Percentiles rank a stretch among this genome's conserved stretches.
Evolutionary conservation across 1,140 invertebrate species (phyloP).

Genomic region (Atta texana): DNA sequence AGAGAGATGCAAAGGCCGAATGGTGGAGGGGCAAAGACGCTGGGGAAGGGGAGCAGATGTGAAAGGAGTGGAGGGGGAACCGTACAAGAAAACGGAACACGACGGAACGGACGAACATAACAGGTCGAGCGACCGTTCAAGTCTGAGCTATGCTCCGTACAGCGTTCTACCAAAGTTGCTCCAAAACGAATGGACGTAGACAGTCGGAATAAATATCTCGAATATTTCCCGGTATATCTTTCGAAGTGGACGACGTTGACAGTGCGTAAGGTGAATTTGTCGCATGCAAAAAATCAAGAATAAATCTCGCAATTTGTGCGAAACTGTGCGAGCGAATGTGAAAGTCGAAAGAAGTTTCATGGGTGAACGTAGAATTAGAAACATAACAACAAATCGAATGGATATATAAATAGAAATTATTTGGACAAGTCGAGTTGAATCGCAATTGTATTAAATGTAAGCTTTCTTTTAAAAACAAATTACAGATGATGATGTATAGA

Average conservation of each 20-base stretch:
- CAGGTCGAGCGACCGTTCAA: conserved; percentile 65
- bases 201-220: background rate
- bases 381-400: background rate
- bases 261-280: conserved; percentile 5
- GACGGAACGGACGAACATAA: conserved; percentile 63
- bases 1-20: conserved; percentile 50
- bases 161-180: background rate
- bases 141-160: conserved; percentile 26
- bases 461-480: background rate
- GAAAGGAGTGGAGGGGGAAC: conserved; percentile 24
- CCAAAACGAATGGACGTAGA: background rate
- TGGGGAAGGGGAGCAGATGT: background rate
- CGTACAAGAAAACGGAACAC: conserved; percentile 59
- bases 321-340: background rate
- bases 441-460: background rate
- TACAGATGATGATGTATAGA: too few relatives aligned
- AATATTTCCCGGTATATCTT: conserved; percentile 12
- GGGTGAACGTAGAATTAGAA: background rate
- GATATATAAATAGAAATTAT: background rate
- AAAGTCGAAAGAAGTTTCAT: background rate
- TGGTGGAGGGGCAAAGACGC: conserved; percentile 52
- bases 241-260: conserved; percentile 15
- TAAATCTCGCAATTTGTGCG: background rate
- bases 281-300: background rate
- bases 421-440: background rate